phyloP scores from a whole-genome alignment of 1,140 invertebrate genomes.

The Drosophila obscura region DNA sequence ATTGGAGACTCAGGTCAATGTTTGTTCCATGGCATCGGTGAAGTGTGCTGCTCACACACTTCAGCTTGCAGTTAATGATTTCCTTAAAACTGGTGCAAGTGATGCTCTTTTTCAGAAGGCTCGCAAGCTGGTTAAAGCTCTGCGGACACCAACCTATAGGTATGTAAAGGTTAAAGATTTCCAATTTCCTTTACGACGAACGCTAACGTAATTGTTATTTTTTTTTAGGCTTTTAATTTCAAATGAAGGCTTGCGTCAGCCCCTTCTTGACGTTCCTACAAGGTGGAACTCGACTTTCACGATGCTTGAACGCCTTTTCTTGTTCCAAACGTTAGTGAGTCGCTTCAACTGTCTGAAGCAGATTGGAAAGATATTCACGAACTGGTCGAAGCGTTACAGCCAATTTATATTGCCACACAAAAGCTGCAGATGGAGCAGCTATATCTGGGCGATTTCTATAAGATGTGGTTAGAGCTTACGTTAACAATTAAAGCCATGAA shows the following conservation, averaged over 20 bases:
- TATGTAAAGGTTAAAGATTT: neutral
- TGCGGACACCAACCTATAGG: neutral
- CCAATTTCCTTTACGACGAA: neutral
- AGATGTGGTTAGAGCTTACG: neutral
- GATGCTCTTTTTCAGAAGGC: too few relatives aligned
- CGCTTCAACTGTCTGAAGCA: too few relatives aligned
- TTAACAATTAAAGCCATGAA: neutral
- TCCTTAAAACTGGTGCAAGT: too few relatives aligned
- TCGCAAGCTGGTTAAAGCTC: neutral
- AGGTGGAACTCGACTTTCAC: neutral
- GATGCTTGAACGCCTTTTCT: neutral
- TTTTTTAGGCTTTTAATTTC: neutral
- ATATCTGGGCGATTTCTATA: constrained; percentile 1
- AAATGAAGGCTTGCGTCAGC: neutral
- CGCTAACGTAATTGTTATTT: neutral
- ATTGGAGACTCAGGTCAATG: too few relatives aligned
- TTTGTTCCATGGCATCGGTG: too few relatives aligned
- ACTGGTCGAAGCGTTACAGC: too few relatives aligned
- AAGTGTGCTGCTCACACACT: too few relatives aligned
- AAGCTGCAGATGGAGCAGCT: neutral
- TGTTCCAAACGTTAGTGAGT: neutral
- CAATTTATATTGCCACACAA: too few relatives aligned
- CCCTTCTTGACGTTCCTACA: neutral
- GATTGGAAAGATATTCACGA: too few relatives aligned
- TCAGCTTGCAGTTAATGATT: too few relatives aligned